phyloP scores from a whole-genome alignment of 2,113 vertebrate genomes.

The Phalacrocorax carbo region DNA sequence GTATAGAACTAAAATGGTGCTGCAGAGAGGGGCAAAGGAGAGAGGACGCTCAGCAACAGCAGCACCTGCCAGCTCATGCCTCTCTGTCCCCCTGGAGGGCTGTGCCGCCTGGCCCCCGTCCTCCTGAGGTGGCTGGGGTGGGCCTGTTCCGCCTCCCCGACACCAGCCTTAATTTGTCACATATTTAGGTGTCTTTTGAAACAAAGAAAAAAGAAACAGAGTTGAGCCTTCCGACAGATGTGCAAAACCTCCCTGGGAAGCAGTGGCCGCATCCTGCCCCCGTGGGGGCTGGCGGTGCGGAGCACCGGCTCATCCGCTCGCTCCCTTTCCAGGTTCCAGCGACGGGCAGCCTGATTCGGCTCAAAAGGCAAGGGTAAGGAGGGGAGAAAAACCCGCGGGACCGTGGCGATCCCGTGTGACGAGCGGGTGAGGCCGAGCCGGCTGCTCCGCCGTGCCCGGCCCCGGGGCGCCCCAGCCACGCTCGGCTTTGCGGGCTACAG shows the following conservation, averaged over 20 bases:
- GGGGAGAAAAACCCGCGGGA: not conserved
- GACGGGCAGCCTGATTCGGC: not conserved
- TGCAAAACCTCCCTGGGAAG: not conserved
- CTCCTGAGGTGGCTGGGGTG: not conserved
- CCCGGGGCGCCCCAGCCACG: not conserved
- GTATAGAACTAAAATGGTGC: not conserved
- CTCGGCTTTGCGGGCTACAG: not conserved
- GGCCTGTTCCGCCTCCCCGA: not conserved
- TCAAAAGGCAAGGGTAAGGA: not conserved
- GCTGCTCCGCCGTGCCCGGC: not conserved
- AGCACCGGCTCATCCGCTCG: accelerated
- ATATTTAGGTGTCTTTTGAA: not conserved
- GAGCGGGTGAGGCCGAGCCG: not conserved
- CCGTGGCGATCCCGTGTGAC: not conserved
- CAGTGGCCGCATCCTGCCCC: not conserved
- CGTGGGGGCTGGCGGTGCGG: no score
- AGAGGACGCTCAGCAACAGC: not conserved
- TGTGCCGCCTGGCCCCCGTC: not conserved
- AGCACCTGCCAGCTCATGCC: not conserved
- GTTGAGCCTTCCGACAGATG: not conserved
- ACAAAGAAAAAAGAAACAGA: not conserved
- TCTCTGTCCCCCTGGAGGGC: not conserved
- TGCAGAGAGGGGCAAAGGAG: not conserved
- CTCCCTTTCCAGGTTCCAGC: not conserved
- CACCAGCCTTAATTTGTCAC: not conserved